These are phyloP conservation scores for Temnopleurus reevesii DNA, from an alignment of 53 echinoderm and acorn worm genomes.

Conservation along the genomic window DNA sequence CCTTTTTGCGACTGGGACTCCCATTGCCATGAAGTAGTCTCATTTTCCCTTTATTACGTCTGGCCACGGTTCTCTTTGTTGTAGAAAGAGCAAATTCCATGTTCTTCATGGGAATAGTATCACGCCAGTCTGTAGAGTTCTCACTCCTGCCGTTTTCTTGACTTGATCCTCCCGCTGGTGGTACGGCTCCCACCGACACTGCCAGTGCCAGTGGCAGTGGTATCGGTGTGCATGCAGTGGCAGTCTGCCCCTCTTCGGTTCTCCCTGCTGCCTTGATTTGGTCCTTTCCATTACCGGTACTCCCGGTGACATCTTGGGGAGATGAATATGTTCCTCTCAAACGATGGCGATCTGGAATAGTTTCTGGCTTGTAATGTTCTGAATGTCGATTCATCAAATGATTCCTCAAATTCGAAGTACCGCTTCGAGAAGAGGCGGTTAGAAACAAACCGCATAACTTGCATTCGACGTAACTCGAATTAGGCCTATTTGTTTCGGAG, in stretches of 20 bases:
- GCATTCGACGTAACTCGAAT: conserved; percentile 15
- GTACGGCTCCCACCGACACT: background rate
- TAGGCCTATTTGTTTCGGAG: background rate
- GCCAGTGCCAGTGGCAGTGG: background rate
- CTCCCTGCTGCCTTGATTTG: background rate
- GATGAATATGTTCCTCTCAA: background rate
- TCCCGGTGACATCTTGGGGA: background rate
- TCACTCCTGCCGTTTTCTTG: background rate
- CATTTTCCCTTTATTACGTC: too few species aligned
- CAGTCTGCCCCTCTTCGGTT: background rate
- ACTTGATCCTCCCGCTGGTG: background rate
- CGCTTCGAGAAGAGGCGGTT: conserved; percentile 49
- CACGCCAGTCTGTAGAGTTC: background rate
- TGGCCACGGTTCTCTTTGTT: background rate
- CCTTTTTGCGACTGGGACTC: background rate
- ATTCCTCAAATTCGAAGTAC: conserved; percentile 52
- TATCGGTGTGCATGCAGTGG: background rate
- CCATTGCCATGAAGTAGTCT: too few species aligned
- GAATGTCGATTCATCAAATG: conserved; percentile 47
- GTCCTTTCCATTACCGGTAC: background rate
- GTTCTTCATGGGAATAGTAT: background rate
- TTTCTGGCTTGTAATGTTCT: conserved; percentile 3
- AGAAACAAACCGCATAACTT: conserved; percentile 51
- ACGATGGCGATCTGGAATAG: background rate
- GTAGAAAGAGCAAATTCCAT: background rate